Base-by-base conservation (phyloP, 2,113 vertebrate species). In the Periophthalmodon schlosseri region DNA sequence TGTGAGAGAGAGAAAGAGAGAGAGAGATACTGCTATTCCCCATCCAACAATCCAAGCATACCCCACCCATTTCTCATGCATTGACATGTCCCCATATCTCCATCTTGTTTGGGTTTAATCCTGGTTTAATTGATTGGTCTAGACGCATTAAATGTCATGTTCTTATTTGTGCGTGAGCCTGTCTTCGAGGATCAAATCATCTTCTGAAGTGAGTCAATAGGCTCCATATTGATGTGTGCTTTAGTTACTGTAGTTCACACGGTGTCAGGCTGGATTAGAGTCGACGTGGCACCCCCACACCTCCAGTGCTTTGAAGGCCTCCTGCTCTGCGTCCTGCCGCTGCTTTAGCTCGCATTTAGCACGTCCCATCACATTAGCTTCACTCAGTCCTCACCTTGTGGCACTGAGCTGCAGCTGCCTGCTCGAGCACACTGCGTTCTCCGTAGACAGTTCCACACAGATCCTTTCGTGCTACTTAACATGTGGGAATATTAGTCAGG, bases 281-380 rank as follows among this genome's bases (percentile, higher is more conserved):
- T 69, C 74, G 74, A 73, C 68, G 77, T 70, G 49, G 75, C 60
- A 63, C 52, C 71, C 73, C 78, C 50, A 60, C 71, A 50, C 34
- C 10, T 56, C 69, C 54, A 60, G 66, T 1, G 24, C 80, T 89
- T 86, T 87, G 80, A 89, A 90, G 84, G 82, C 78, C 77, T 77
- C 74, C 72, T 88, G 83, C 76, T 79, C 83, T 73, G 68, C 75
- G 78, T 87, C 85, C 89, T 84, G 89, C 84, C 50, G 56, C 81
- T 78, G 84, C 84, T 89, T 92, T 86, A 88, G 86, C 85, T 86
- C 86, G 84, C 87, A 92, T 90, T 92, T 92, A 91, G 83, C 87
- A 83, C 71, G 87, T 90, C 91, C 86, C 85, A 77, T 89, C 79
- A 74, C 87, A 90, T 92, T 89, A 90, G 86, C 81, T 84, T 91